Base-by-base conservation (phyloP, 2,888 invertebrate species). In the Hypena proboscidalis region DNA sequence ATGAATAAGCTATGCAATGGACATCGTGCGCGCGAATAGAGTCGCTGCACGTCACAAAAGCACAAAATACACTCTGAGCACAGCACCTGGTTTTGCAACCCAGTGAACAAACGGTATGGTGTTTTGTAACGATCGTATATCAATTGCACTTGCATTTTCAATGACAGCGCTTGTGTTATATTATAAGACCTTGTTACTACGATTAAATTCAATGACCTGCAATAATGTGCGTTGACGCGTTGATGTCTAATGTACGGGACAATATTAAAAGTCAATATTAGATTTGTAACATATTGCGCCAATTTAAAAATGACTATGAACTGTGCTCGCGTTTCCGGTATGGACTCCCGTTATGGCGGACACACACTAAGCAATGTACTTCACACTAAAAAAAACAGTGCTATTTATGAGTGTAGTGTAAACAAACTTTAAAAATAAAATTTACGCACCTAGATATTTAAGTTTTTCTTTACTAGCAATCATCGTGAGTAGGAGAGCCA, bases 391-490 rank as follows among this genome's bases (percentile, higher is more conserved):
- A 53, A 49, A 82, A 84, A 79, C 74, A 72, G 84, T 85, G 85
- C 82, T 77, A 68, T 49, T 70, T 64, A 70, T 74, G 72, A 70
- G 64, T 65, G 65, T 74, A 61, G 77, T 77, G 71, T 72, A 73
- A 64, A 67, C 60, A 71, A 65, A 68, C 59, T 67, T 46, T 31
- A 45, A 58, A 50, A 55, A 50, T 40, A 55, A 70, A 65, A 43
- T 46, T 44, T 95, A 95, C 83, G 94, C 94, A 66, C 97, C 97
- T 72, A 97, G 85, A 67, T 94, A 95, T 50, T 94, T 94, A 29
- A 97, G 91, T 67, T 95, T 93, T 61, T 95, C 95, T 56, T 94
- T 94, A n/a, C 94, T 94, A 9, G 96, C 96, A 55, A 97, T 97
- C 81, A 95, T 95, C 67, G 96, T 96, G 36, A 97, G 83, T 25